These are phyloP conservation scores for Hippoglossus stenolepis DNA, from an alignment of 2,113 vertebrate species.

Conservation along the genomic window DNA sequence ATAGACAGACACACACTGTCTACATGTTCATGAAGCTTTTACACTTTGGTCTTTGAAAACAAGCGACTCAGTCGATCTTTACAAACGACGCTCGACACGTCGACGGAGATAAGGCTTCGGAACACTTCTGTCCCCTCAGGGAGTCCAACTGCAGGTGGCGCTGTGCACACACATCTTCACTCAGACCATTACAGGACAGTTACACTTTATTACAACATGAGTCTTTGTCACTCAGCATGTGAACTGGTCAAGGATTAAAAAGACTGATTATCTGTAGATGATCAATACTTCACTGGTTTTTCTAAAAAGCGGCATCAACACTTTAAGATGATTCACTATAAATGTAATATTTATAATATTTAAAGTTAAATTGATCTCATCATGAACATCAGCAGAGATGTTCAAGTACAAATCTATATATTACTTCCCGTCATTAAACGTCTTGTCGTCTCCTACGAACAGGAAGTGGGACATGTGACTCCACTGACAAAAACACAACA, in stretches of 20 bases:
- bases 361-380: background rate
- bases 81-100: background rate
- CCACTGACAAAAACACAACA: background rate
- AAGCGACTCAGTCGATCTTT: background rate
- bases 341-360: background rate
- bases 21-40: background rate
- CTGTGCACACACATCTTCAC: background rate
- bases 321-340: background rate
- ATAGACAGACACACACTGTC: conserved; percentile 9
- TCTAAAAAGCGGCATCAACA: background rate
- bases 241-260: background rate
- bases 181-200: no score
- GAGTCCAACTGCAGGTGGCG: background rate
- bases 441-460: background rate
- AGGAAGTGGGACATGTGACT: background rate
- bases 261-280: background rate
- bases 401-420: background rate
- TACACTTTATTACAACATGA: background rate
- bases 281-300: background rate
- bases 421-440: background rate
- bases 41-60: background rate
- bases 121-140: background rate
- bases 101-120: background rate
- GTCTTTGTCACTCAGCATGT: background rate
- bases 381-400: background rate